Conservation (phyloP, 1,140 invertebrate genomes). For the Gerris buenoi region DNA sequence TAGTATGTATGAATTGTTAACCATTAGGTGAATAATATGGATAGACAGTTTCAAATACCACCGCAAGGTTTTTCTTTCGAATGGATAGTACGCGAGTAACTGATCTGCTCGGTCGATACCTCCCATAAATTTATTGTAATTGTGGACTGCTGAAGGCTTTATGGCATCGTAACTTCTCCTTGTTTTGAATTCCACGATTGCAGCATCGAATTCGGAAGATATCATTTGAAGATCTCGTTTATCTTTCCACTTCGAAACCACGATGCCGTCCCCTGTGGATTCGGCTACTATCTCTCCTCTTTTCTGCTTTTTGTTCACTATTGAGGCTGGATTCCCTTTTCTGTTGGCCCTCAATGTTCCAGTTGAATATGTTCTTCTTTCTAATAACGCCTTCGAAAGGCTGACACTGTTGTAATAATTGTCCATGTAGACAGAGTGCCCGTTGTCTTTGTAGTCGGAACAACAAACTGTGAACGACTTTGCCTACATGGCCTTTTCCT, state of each 20-base stretch:
- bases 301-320: constrained; percentile 18
- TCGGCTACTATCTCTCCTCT: constrained; percentile 16
- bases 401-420: constrained; percentile 10
- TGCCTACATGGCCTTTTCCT: background rate
- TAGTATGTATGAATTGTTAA: background rate
- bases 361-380: constrained; percentile 15
- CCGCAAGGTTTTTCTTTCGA: background rate
- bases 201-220: constrained; percentile 20
- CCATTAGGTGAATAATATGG: background rate
- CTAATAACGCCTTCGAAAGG: constrained; percentile 12
- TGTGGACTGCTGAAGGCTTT: background rate
- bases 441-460: background rate
- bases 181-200: constrained; percentile 16
- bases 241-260: constrained; percentile 27
- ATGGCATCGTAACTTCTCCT: background rate
- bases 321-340: constrained; percentile 15
- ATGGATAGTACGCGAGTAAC: constrained; percentile 3
- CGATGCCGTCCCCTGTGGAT: background rate
- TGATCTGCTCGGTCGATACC: constrained; percentile 9
- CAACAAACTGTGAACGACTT: background rate
- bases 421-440: constrained; percentile 7
- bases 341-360: constrained; percentile 16
- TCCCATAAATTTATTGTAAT: constrained; percentile 10
- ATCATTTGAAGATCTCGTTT: constrained; percentile 24
- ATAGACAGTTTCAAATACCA: background rate